These are phyloP conservation scores for Acanthosepion pharaonis DNA, from an alignment of 2,888 invertebrate species.

Conservation along the genomic window DNA sequence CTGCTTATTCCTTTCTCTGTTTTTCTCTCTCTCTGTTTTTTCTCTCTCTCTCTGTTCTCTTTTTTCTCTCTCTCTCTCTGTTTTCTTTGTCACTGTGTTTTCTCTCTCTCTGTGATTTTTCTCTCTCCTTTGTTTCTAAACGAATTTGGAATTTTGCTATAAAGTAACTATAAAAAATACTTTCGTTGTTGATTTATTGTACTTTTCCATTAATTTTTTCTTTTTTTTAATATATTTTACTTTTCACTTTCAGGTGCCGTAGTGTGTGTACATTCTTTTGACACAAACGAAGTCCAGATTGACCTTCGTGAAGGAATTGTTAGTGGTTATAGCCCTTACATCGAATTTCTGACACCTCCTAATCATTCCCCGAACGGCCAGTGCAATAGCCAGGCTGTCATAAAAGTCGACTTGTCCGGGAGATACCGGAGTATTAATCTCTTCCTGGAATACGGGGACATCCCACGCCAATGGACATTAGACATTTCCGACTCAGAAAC, in stretches of 20 bases:
- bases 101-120: too few species aligned
- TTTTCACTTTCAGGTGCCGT: background rate
- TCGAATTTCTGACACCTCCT: slow-evolving; percentile 67
- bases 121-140: too few species aligned
- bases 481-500: slow-evolving; percentile 70
- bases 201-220: background rate
- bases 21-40: too few species aligned
- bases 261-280: slow-evolving; percentile 48
- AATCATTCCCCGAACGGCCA: slow-evolving; percentile 49
- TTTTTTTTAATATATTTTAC: background rate
- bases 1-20: too few species aligned
- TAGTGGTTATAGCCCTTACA: slow-evolving; percentile 69
- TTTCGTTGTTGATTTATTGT: background rate
- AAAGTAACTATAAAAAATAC: too few species aligned
- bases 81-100: too few species aligned
- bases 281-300: slow-evolving; percentile 63
- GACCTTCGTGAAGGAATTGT: slow-evolving; percentile 68
- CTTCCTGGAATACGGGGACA: slow-evolving; percentile 65
- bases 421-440: slow-evolving; percentile 63
- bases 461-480: slow-evolving; percentile 70
- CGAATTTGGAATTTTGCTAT: too few species aligned
- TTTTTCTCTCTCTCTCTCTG: too few species aligned
- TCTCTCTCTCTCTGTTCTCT: too few species aligned
- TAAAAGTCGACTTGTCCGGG: slow-evolving; percentile 68
- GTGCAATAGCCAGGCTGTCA: slow-evolving; percentile 70